Conservation (phyloP, 2,113 vertebrate genomes). For the Etheostoma cragini region DNA sequence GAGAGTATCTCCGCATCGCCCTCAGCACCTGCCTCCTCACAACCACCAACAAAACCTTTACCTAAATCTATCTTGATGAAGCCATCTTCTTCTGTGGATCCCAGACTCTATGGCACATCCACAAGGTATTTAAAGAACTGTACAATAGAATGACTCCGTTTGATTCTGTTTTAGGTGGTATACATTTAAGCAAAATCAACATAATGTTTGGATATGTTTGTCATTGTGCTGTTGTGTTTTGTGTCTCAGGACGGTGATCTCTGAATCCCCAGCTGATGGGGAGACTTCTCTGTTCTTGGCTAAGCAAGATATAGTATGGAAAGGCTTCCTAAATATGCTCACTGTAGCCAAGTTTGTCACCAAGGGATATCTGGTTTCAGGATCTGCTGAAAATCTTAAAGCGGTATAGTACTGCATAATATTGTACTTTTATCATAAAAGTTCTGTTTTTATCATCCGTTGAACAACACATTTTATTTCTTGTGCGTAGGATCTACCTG, state of each 20-base stretch:
- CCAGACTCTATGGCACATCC: constrained; percentile 82
- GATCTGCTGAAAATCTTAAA: constrained; percentile 91
- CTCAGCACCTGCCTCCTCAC: constrained; percentile 43
- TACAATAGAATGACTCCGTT: neutral
- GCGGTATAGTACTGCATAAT: constrained; percentile 82
- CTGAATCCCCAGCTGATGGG: constrained; percentile 83
- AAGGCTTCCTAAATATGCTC: constrained; percentile 98
- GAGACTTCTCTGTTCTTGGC: constrained; percentile 91
- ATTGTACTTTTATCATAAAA: neutral
- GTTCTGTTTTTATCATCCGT: too few species aligned
- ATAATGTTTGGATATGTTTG: neutral
- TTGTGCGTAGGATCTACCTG: constrained; percentile 92
- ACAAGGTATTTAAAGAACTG: constrained; percentile 81
- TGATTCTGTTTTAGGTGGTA: neutral
- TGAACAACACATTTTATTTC: constrained; percentile 12
- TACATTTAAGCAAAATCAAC: neutral
- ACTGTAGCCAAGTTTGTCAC: constrained; percentile 97
- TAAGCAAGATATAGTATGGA: constrained; percentile 92
- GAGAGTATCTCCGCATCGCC: constrained; percentile 61
- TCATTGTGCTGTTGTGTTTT: constrained; percentile 48
- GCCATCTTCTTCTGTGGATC: constrained; percentile 85
- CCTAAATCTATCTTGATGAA: constrained; percentile 94
- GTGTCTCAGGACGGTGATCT: constrained; percentile 75
- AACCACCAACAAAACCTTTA: constrained; percentile 65
- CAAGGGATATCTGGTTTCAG: constrained; percentile 95